Conservation (phyloP, 1,140 invertebrate species). For the Drosophila arawakana region DNA sequence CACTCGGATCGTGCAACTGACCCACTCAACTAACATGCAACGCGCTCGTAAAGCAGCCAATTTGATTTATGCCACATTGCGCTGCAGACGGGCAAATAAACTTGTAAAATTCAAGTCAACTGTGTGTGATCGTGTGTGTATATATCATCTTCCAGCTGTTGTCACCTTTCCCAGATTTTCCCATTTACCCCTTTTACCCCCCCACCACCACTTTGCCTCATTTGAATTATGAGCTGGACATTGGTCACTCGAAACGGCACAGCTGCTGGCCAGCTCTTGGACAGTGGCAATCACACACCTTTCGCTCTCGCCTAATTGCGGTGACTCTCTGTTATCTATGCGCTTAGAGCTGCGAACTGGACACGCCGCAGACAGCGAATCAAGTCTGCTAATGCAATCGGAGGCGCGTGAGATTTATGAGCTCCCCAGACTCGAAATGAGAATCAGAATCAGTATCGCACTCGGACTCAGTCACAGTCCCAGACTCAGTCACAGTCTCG, state of each 20-base stretch:
- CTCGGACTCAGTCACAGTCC: slow-evolving; percentile 12
- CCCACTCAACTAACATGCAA: slow-evolving; percentile 48
- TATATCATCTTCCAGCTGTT: slow-evolving; percentile 39
- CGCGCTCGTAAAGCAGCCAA: slow-evolving; percentile 25
- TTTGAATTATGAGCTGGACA: slow-evolving; percentile 49
- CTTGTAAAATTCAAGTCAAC: too few relatives aligned
- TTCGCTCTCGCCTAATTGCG: slow-evolving; percentile 38
- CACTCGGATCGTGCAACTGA: slow-evolving; percentile 36
- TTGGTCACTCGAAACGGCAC: slow-evolving; percentile 47
- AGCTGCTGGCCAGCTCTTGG: slow-evolving; percentile 31
- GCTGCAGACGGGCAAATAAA: too few relatives aligned
- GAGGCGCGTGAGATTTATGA: slow-evolving; percentile 77
- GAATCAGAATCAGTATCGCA: neutral
- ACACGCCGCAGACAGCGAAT: slow-evolving; percentile 33
- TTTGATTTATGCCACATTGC: slow-evolving; percentile 72
- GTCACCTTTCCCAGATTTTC: slow-evolving; percentile 27
- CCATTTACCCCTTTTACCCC: slow-evolving; percentile 1
- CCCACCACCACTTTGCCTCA: neutral
- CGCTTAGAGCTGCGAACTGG: slow-evolving; percentile 36
- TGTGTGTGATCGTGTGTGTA: neutral
- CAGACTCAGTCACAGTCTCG: slow-evolving; percentile 11
- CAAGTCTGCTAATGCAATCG: slow-evolving; percentile 41
- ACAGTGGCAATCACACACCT: neutral
- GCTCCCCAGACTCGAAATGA: slow-evolving; percentile 23
- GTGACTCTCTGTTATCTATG: slow-evolving; percentile 42